phyloP scores from a whole-genome alignment of 2,888 invertebrate genomes.

The Ochropleura plecta region DNA sequence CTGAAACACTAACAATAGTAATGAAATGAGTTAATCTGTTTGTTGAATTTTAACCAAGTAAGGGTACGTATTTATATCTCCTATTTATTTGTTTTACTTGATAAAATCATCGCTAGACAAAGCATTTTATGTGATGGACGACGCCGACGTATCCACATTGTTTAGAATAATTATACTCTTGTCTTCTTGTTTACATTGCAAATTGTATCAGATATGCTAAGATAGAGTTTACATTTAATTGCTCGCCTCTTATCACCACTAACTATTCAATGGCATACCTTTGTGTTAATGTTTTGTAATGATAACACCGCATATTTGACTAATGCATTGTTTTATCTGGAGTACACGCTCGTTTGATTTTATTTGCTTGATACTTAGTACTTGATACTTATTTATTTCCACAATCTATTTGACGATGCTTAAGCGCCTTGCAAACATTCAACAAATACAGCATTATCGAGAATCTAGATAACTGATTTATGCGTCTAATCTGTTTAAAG shows the following conservation, averaged over 20 bases:
- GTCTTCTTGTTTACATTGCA: slow-evolving; percentile 25
- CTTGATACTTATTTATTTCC: slow-evolving; percentile 43
- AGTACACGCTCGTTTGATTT: slow-evolving; percentile 28
- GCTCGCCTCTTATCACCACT: slow-evolving; percentile 17
- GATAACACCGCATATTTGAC: slow-evolving; percentile 45
- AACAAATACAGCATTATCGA: slow-evolving; percentile 32
- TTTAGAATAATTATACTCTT: slow-evolving; percentile 17
- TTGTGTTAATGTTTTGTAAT: slow-evolving; percentile 52
- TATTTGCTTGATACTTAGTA: slow-evolving; percentile 55
- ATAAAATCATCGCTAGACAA: slow-evolving; percentile 7
- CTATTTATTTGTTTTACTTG: slow-evolving; percentile 9
- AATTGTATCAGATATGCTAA: slow-evolving; percentile 25
- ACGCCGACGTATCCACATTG: background rate
- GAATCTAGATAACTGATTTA: slow-evolving; percentile 34
- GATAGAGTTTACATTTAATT: slow-evolving; percentile 22
- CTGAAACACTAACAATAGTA: slow-evolving; percentile 7
- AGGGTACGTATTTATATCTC: background rate
- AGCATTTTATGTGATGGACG: slow-evolving; percentile 17
- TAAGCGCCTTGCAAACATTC: slow-evolving; percentile 51
- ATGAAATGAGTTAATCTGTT: slow-evolving; percentile 2
- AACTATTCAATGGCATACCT: slow-evolving; percentile 52
- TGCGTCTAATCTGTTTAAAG: slow-evolving; percentile 31
- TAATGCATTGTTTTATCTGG: slow-evolving; percentile 55
- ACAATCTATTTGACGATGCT: slow-evolving; percentile 29
- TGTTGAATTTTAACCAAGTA: background rate